These are phyloP conservation scores for Leptocoma aspasia DNA, from an alignment of 2,113 vertebrate genomes.

Conservation along the genomic window DNA sequence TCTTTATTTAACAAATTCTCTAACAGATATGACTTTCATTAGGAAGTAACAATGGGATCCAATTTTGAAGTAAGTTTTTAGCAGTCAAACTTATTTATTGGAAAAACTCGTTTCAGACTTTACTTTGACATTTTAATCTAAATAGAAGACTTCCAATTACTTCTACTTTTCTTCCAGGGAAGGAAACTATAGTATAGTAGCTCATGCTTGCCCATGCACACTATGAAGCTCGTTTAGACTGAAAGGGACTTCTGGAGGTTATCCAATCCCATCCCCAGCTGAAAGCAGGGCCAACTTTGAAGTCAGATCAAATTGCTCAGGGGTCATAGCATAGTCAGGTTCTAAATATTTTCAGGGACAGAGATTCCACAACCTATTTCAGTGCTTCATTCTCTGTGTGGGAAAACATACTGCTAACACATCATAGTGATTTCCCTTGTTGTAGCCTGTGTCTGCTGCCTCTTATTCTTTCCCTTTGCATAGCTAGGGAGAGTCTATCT, in stretches of 20 bases:
- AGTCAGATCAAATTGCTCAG: slow-evolving; percentile 11
- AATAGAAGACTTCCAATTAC: not conserved
- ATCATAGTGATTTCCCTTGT: not conserved
- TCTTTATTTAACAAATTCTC: not conserved
- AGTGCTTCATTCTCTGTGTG: not conserved
- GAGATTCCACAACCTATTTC: not conserved
- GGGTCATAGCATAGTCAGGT: not conserved
- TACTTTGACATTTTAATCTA: not conserved
- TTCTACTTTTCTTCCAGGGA: not conserved
- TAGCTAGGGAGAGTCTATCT: not conserved
- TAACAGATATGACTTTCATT: not conserved
- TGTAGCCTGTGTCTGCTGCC: not conserved
- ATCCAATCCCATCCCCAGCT: not conserved
- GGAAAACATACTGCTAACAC: not conserved
- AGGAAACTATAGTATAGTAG: not conserved
- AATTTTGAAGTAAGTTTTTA: not conserved
- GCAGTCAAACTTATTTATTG: not conserved
- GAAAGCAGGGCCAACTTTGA: slow-evolving; percentile 12
- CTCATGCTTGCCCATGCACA: not conserved
- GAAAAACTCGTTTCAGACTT: not conserved
- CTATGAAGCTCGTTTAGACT: not conserved
- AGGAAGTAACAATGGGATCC: not conserved
- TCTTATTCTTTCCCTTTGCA: not conserved
- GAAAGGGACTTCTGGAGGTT: slow-evolving; percentile 27
- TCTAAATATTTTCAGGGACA: not conserved